Evolutionary conservation across 2,797 vertebrate species (phyloP), one percentile per base, ranked within the genome.

Genomic region (Xyrichtys novacula): DNA sequence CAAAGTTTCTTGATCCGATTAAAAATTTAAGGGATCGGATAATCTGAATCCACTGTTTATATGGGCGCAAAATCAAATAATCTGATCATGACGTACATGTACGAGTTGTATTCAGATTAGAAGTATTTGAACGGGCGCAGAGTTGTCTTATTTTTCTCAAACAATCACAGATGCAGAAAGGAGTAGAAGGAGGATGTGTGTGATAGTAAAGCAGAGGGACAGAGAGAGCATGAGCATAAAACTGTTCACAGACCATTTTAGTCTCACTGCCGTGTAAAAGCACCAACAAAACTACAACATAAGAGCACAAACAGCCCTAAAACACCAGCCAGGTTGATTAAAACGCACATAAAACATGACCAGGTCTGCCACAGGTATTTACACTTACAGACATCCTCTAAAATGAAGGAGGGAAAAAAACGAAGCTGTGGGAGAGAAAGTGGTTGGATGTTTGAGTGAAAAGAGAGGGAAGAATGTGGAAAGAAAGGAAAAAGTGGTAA

Each of bases 321-420:
- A 65, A 62, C 62, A 44, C 9, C 55, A 69, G 71, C 28, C 63
- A 23, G 46, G 67, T 70, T 82, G 72, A 90, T 89, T 88, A 85
- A 86, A 87, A 75, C 64, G 74, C 76, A 80, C 56, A 78, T 26
- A 77, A 86, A 85, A 81, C 50, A 54, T 79, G 78, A 83, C 28
- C 56, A 73, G 63, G 47, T 74, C 85, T 71, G 63, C 87, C 88
- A 82, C 86, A 89, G 84, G 84, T 85, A 91, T 89, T 84, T 87
- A 36, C 81, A 85, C 69, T 83, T 68, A 70, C 83, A 86, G 71
- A 74, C 66, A 69, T 84, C 57, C 50, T 81, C 39, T 59, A 31
- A 43, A 6, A 46, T 66, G 25, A 57, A 42, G 52, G 32, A 60
- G 53, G 15, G 32, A 20, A 15, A 44, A 9, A 52, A 22, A 29